Evolutionary conservation across 2,113 vertebrate genomes (phyloP).

Genomic region (Gobiocypris rarus): DNA sequence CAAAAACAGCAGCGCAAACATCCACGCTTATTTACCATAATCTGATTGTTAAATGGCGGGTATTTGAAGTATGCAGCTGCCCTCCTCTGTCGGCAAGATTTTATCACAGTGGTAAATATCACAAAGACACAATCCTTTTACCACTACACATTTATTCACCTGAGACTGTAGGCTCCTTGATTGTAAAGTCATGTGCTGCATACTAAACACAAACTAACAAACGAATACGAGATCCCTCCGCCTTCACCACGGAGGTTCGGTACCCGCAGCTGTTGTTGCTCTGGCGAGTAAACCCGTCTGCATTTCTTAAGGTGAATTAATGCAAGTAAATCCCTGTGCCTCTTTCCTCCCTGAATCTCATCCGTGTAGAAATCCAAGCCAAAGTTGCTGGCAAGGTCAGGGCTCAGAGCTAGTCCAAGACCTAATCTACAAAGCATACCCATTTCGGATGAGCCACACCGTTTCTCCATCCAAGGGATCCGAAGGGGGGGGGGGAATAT

Average conservation of each 20-base stretch:
- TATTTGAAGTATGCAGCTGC: constrained; percentile 52
- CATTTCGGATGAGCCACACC: constrained; percentile 35
- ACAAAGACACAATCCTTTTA: constrained; percentile 54
- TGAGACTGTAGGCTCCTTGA: constrained; percentile 45
- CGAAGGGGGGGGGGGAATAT: not conserved
- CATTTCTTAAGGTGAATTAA: constrained; percentile 41
- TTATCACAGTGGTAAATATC: constrained; percentile 54
- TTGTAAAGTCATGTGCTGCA: constrained; percentile 49
- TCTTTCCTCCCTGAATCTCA: not conserved
- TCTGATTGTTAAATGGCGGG: constrained; percentile 53
- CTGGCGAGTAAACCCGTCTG: constrained; percentile 35
- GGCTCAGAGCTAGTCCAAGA: constrained; percentile 27
- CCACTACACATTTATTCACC: constrained; percentile 46
- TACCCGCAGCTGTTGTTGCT: constrained; percentile 8
- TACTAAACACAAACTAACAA: constrained; percentile 46
- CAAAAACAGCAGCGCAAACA: constrained; percentile 31
- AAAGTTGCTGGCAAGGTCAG: constrained; percentile 50
- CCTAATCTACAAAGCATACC: constrained; percentile 49
- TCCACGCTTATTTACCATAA: constrained; percentile 51
- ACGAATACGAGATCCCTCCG: constrained; percentile 24
- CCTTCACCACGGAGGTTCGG: constrained; percentile 28
- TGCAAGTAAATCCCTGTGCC: constrained; percentile 31
- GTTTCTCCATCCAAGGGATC: constrained; percentile 11
- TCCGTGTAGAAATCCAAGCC: constrained; percentile 32
- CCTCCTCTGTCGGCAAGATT: constrained; percentile 45